Evolutionary conservation across 2,113 vertebrate genomes (phyloP).

Genomic region (Picathartes gymnocephalus): DNA sequence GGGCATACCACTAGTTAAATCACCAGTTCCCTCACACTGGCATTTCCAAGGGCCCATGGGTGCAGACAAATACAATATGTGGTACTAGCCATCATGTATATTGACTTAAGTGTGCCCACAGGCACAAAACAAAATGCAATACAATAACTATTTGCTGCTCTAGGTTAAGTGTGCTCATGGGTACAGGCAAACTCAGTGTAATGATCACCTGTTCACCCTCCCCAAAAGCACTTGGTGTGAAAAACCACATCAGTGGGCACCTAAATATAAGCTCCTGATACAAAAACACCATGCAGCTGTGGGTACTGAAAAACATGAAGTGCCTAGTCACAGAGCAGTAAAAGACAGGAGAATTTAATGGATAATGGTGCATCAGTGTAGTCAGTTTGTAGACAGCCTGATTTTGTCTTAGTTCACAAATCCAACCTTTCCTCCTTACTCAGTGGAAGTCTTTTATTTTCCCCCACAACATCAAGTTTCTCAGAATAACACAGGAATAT

Average conservation of each 20-base stretch:
- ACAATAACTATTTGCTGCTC: conserved; percentile 74
- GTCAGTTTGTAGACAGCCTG: neutral
- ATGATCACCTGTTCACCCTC: conserved; percentile 63
- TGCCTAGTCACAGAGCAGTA: neutral
- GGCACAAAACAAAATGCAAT: conserved; percentile 59
- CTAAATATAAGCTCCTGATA: conserved; percentile 60
- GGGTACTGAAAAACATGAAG: neutral
- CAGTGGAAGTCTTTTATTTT: neutral
- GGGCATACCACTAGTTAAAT: conserved; percentile 67
- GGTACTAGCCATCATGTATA: conserved; percentile 31
- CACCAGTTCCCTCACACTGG: conserved; percentile 33
- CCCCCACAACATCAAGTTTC: neutral
- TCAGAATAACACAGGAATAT: neutral
- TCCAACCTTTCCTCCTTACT: neutral
- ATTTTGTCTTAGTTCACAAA: neutral
- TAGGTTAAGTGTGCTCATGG: conserved; percentile 73
- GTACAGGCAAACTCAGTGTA: conserved; percentile 58
- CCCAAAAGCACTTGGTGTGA: conserved; percentile 37
- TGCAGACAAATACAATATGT: conserved; percentile 51
- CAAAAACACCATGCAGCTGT: neutral
- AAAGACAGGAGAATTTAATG: neutral
- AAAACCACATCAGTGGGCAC: conserved; percentile 32
- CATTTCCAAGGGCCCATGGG: conserved; percentile 61
- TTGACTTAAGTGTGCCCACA: conserved; percentile 67
- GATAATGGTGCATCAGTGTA: neutral